Conservation (phyloP, 1,140 invertebrate species). For the Chymomyza costata region DNA sequence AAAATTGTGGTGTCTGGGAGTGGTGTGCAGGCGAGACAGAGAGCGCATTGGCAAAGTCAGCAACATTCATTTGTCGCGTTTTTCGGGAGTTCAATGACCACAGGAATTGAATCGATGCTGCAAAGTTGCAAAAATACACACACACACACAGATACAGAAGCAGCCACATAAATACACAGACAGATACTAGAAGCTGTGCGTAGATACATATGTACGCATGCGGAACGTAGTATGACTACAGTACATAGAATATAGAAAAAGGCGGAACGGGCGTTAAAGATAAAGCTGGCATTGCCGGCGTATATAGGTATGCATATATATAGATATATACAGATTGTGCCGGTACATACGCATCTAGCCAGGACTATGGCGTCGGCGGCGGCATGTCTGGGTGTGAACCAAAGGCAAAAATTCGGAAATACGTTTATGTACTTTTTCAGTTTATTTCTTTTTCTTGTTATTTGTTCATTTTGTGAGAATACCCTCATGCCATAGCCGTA, state of each 20-base stretch:
- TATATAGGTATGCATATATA: slow-evolving; percentile 18
- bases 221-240: not conserved
- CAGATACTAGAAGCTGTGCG: slow-evolving; percentile 20
- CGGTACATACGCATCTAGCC: slow-evolving; percentile 34
- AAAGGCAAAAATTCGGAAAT: slow-evolving; percentile 57
- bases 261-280: too few relatives aligned
- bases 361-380: not conserved
- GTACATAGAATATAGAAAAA: too few relatives aligned
- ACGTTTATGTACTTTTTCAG: slow-evolving; percentile 51
- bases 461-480: slow-evolving; percentile 28
- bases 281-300: not conserved
- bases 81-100: slow-evolving; percentile 74
- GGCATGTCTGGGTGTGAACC: slow-evolving; percentile 32
- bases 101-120: slow-evolving; percentile 58
- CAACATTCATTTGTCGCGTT: slow-evolving; percentile 61
- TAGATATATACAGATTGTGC: slow-evolving; percentile 4
- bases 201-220: slow-evolving; percentile 9
- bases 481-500: too few relatives aligned
- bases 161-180: slow-evolving; percentile 33
- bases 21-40: not conserved
- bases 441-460: slow-evolving; percentile 31
- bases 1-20: not conserved
- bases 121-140: slow-evolving; percentile 26
- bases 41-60: not conserved
- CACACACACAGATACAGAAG: slow-evolving; percentile 32